Percentiles rank a stretch among this genome's conserved stretches.
phyloP scores from a whole-genome alignment of 2,797 vertebrate species.

The Rallus crepitans region DNA sequence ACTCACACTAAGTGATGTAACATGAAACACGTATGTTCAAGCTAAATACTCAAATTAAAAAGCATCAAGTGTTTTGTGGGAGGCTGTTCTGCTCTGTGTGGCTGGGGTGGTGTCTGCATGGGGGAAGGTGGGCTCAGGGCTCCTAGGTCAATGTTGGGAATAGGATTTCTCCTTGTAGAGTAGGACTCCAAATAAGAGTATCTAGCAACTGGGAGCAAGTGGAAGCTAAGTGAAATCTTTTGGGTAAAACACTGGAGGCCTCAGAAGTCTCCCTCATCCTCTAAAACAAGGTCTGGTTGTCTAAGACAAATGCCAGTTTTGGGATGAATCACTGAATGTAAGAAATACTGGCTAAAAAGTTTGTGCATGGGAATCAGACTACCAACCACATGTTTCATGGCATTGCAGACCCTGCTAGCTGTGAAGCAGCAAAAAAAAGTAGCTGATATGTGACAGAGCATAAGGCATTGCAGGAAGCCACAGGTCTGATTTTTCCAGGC shows the following conservation, averaged over 20 bases:
- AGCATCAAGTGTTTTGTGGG: background rate
- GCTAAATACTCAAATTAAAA: constrained; percentile 56
- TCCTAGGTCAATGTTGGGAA: rapidly evolving
- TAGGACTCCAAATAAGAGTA: background rate
- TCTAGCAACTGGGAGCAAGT: background rate
- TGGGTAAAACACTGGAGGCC: background rate
- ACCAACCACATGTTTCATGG: rapidly evolving
- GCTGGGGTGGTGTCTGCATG: background rate
- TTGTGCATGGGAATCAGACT: background rate
- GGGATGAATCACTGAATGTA: background rate
- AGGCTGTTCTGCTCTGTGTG: background rate
- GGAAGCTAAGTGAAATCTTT: background rate
- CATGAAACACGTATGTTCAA: background rate
- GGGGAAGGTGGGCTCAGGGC: background rate
- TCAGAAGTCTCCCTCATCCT: rapidly evolving
- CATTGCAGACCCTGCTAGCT: background rate
- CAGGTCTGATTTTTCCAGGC: background rate
- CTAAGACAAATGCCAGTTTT: background rate
- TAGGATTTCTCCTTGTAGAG: background rate
- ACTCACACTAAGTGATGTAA: constrained; percentile 20
- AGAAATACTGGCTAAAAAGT: background rate
- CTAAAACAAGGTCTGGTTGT: background rate
- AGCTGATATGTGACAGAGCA: background rate
- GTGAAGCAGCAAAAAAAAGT: background rate
- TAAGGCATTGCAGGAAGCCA: background rate